phyloP scores from a whole-genome alignment of 2,888 invertebrate species.

The Synergus umbraculus region DNA sequence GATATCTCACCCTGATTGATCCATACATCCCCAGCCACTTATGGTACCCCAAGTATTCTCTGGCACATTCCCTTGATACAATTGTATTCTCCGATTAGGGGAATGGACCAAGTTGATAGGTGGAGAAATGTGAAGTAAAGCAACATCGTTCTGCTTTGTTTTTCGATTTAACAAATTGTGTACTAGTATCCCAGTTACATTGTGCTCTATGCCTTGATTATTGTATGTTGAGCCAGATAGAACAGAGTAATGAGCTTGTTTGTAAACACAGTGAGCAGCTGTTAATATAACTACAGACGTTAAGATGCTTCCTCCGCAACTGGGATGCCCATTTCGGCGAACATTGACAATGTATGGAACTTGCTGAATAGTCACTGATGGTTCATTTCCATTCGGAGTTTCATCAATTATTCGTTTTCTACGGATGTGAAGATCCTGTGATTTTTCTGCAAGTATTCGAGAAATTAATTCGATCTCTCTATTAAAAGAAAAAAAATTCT shows the following conservation, averaged over 20 bases:
- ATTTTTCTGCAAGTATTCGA: not conserved
- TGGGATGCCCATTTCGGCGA: not conserved
- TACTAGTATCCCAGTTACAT: not conserved
- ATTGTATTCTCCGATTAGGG: not conserved
- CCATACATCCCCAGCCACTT: not conserved
- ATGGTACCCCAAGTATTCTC: not conserved
- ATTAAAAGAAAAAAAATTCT: no score
- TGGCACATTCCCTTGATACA: not conserved
- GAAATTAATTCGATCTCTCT: not conserved
- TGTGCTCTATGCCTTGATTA: not conserved
- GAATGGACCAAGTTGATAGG: not conserved
- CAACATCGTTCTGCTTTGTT: not conserved
- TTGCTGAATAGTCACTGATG: not conserved
- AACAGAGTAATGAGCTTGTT: no score
- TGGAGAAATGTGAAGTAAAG: not conserved
- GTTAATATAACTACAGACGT: not conserved
- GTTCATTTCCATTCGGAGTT: not conserved
- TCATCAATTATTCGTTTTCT: not conserved
- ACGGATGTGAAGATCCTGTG: not conserved
- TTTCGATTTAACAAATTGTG: not conserved
- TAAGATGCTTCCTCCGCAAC: not conserved
- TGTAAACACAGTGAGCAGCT: no score
- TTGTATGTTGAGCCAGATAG: not conserved
- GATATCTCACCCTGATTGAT: not conserved
- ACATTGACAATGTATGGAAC: not conserved